These are phyloP conservation scores for Chondrilla cf. caribensis DNA, from an alignment of 37 sponge, comb jelly and placozoan genomes.

Conservation along the genomic window DNA sequence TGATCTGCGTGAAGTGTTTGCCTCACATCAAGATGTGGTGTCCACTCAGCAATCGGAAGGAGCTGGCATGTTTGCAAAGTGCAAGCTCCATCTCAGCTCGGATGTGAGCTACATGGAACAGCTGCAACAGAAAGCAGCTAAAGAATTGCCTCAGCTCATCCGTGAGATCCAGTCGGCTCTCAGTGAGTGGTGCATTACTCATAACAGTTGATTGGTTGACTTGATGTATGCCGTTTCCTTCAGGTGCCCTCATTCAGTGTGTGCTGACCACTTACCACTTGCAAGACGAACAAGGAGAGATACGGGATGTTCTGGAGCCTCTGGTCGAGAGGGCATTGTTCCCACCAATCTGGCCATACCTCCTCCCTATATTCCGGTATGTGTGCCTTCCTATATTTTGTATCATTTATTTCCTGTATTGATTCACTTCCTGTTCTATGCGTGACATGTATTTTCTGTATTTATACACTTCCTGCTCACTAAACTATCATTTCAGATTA, in stretches of 20 bases:
- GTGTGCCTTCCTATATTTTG: too few species aligned
- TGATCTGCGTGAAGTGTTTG: constrained; percentile 18
- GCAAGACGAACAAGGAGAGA: neutral
- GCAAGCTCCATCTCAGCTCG: neutral
- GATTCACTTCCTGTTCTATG: too few species aligned
- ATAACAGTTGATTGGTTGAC: neutral
- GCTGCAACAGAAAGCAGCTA: neutral
- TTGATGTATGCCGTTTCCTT: neutral
- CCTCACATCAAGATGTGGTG: too few species aligned
- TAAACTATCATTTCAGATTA: constrained; percentile 6
- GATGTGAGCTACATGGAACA: neutral
- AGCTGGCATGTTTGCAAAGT: neutral
- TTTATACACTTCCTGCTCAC: neutral
- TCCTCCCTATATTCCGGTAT: constrained; percentile 46
- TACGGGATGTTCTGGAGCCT: constrained; percentile 6
- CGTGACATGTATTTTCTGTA: neutral
- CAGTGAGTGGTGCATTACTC: constrained; percentile 1
- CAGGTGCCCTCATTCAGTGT: neutral
- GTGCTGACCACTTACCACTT: constrained; percentile 4
- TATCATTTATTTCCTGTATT: too few species aligned
- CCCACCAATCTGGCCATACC: constrained; percentile 49
- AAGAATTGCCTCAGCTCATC: neutral
- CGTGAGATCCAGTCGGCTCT: constrained; percentile 8
- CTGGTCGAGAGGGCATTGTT: constrained; percentile 62
- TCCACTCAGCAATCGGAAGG: neutral